Base-by-base conservation (phyloP, 2,888 invertebrate genomes). In the Crematogaster levior region DNA sequence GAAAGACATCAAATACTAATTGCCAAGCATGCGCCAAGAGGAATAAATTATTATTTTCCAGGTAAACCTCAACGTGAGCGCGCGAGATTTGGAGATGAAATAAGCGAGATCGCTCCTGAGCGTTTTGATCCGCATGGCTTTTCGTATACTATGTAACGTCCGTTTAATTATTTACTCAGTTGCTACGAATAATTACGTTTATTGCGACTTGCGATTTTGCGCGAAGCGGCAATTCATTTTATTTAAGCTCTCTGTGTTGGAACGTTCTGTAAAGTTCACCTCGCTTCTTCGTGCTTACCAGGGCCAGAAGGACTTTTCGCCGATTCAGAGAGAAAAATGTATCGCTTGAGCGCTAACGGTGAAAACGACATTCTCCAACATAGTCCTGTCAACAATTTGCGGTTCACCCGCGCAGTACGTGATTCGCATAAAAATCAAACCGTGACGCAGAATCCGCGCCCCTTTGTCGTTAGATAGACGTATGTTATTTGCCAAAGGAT, bases 371-470 rank as follows among this genome's bases (percentile, higher is more conserved):
- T 72, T 81, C 34, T 72, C n/a, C 48, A 65, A 65, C n/a, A n/a
- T 58, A 56, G 56, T 51, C 43, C 53, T 24, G 46, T 60, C 65
- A 75, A 68, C 43, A 63, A 65, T 81, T 56, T 60, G 30, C 27
- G 53, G 12, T 63, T 73, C 40, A 60, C 12, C 40, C 46, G 60
- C 21, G 18, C 21, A n/a, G 10, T 48, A 60, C 68, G 48, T 40
- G 70, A 48, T 56, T 40, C 77, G 43, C 82, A 81, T 81, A 77
- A 87, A 86, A 85, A 85, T 85, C 82, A 82, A 83, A 82, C n/a
- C 43, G 51, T 24, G 70, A 66, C 56, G 43, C 61, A 15, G n/a
- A 7, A 24, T 27, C 24, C 58, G 37, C 27, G 12, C 2, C 18
- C 61, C 79, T 85, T 83, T 83, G 82, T 84, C 51, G 53, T 40